Percentiles rank a stretch among this genome's conserved stretches.
Evolutionary conservation across 2,113 vertebrate species (phyloP).

Genomic region (Sciurus niger): DNA sequence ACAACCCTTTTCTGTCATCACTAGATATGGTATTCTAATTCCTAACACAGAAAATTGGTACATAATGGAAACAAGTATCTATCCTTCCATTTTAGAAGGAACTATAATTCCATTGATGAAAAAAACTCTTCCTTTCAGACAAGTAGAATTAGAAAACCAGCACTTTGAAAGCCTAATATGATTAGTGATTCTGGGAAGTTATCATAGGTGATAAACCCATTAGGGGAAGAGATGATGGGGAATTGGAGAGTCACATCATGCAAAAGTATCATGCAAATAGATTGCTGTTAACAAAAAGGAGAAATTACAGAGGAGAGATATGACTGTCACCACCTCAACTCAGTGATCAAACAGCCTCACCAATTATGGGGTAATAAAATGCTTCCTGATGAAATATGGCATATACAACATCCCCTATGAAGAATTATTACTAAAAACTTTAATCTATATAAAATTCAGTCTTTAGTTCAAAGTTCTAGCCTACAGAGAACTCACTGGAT

Average conservation of each 20-base stretch:
- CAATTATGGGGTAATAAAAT: neutral
- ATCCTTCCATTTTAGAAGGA: neutral
- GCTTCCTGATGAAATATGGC: neutral
- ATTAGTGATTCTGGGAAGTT: neutral
- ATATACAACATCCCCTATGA: neutral
- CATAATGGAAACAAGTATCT: neutral
- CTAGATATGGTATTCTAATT: neutral
- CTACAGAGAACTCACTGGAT: neutral
- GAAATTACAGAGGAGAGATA: neutral
- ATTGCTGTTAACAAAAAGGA: neutral
- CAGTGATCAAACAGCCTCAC: neutral
- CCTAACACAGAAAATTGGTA: neutral
- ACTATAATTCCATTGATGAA: neutral
- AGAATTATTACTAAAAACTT: neutral
- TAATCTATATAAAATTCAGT: neutral
- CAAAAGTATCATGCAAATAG: neutral
- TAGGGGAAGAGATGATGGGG: neutral
- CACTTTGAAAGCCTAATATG: neutral
- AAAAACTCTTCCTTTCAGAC: neutral
- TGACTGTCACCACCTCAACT: neutral
- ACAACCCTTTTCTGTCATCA: neutral
- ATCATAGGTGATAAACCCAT: neutral
- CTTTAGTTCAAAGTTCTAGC: neutral
- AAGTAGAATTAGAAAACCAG: neutral
- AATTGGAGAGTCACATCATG: neutral